These are phyloP conservation scores for Cervus canadensis DNA, from an alignment of 2,113 vertebrate genomes.

Conservation along the genomic window DNA sequence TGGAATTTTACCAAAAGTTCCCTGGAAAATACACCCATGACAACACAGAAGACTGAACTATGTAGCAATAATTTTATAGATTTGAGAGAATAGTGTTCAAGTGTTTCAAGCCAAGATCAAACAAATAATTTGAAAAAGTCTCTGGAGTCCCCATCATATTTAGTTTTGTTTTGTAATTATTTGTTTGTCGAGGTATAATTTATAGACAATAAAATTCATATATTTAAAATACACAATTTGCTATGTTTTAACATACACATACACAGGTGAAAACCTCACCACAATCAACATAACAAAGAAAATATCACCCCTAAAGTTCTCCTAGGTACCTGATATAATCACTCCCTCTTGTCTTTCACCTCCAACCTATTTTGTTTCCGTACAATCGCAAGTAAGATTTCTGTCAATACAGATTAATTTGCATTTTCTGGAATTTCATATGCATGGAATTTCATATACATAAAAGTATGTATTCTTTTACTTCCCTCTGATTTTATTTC, in stretches of 20 bases:
- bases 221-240: not conserved
- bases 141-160: not conserved
- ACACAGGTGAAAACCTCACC: not conserved
- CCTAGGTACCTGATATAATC: not conserved
- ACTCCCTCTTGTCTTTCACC: not conserved
- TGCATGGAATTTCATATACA: not conserved
- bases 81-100: not conserved
- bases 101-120: not conserved
- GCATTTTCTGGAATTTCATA: not conserved
- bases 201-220: not conserved
- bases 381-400: not conserved
- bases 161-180: not conserved
- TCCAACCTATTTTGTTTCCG: not conserved
- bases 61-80: not conserved
- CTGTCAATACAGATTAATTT: not conserved
- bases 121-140: not conserved
- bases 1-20: not conserved
- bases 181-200: not conserved
- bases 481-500: not conserved
- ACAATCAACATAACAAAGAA: not conserved
- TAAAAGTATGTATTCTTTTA: not conserved
- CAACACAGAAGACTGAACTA: not conserved
- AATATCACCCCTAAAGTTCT: not conserved
- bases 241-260: not conserved
- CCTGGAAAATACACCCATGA: not conserved